Base-by-base conservation (phyloP, 2,888 invertebrate species). In the Diarsia brunnea region DNA sequence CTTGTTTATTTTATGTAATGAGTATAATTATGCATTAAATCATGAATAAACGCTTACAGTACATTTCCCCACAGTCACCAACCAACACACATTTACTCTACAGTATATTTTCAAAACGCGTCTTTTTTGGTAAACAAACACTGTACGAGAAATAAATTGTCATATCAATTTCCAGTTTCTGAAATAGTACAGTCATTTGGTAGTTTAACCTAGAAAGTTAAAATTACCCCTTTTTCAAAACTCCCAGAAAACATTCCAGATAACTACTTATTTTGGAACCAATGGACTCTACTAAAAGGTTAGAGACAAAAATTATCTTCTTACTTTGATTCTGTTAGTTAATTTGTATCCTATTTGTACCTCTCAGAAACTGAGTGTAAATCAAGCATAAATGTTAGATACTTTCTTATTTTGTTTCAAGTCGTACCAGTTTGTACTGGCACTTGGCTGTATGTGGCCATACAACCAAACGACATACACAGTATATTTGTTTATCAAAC, bases 81-180 rank as follows among this genome's bases (percentile, higher is more conserved):
- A 63, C 47, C 61, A 1, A 43, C 27, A 74, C 75, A 55, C 24
- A 74, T 0, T 51, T 12, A 61, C 4, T 27, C 0, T 63, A 74
- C 4, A 38, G 14, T 47, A 14, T 21, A 14, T 45, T 47, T 3
- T 24, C 8, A 8, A 2, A 19, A 31, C 49, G 12, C 11, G 16
- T 45, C 21, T 49, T 49, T 24, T 81, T 12, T 75, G 81, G 8
- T 81, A 49, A 73, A 49, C 61, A 53, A 73, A 73, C 2, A 2
- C 19, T 1, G 16, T 10, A 45, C 24, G 19, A 16, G 10, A 27
- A 19, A 16, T 45, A 14, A 38, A 0, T 69, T 16, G 2, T 19
- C 24, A 24, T 0, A 21, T 31, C 0, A 0, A 7, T 11, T n/a
- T 12, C 1, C 1, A 19, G n/a, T 69, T 47, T 69, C 1, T 27